phyloP scores from a whole-genome alignment of 2,113 vertebrate genomes.

The Jacana jacana region DNA sequence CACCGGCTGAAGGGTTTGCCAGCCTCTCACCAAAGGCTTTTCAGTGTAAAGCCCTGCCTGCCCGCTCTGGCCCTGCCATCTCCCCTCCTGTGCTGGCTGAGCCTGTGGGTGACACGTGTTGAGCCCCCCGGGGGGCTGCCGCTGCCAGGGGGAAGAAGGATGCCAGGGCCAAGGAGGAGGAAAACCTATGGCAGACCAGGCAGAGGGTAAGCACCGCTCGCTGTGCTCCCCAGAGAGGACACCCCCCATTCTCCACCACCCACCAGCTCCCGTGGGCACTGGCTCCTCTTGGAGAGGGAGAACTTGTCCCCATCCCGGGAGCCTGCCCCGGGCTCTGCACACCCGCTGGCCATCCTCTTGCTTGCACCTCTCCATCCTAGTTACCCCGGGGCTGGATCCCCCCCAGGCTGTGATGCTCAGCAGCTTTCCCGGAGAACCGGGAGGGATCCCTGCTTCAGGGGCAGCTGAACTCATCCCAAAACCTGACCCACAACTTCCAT shows the following conservation, averaged over 20 bases:
- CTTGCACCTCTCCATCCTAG: not conserved
- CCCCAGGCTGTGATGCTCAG: rapidly evolving
- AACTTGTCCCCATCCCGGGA: not conserved
- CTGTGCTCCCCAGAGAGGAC: not conserved
- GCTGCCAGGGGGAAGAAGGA: not conserved
- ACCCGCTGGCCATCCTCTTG: not conserved
- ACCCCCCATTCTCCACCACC: rapidly evolving
- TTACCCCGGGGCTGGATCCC: not conserved
- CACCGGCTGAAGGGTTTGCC: not conserved
- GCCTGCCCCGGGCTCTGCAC: not conserved
- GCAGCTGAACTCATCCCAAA: not conserved
- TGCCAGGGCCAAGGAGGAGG: not conserved
- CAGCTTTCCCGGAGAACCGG: not conserved
- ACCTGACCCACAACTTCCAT: constrained; percentile 2
- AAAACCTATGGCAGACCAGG: not conserved
- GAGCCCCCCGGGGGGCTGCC: not conserved
- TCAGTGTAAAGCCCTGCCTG: rapidly evolving
- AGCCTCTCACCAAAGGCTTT: not conserved
- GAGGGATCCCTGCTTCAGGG: not conserved
- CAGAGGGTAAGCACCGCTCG: not conserved
- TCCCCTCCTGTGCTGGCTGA: not conserved
- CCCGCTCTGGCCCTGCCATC: not conserved
- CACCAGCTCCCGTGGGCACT: not conserved
- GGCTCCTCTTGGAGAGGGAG: not conserved
- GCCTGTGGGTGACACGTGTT: rapidly evolving